Percentiles rank a stretch among this genome's conserved stretches.
These are phyloP conservation scores for Tupaia chinensis DNA, from an alignment of 2,113 vertebrate genomes.

Conservation along the genomic window DNA sequence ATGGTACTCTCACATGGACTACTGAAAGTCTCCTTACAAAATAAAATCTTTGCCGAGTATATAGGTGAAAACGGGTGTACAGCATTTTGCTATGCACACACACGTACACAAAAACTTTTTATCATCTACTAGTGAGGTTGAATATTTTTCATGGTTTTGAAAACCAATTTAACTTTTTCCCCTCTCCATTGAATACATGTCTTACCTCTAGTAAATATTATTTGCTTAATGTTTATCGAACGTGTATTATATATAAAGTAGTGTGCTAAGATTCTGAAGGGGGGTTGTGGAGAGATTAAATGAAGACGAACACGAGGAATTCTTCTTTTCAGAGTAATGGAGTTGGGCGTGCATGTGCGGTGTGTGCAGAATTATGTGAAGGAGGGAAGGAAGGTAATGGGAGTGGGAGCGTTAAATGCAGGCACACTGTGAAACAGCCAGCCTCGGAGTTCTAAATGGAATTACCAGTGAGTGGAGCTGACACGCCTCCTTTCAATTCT, in stretches of 20 bases:
- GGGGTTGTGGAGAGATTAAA: background rate
- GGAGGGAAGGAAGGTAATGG: background rate
- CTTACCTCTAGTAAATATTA: background rate
- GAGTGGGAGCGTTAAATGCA: background rate
- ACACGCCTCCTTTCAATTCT: background rate
- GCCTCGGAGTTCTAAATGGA: background rate
- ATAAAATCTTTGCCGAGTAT: background rate
- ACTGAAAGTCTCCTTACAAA: background rate
- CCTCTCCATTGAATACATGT: background rate
- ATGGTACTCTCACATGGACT: background rate
- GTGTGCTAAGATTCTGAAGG: background rate
- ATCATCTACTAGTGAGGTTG: background rate
- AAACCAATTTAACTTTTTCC: background rate
- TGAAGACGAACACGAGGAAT: background rate
- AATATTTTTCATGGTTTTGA: constrained; percentile 3
- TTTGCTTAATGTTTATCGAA: background rate
- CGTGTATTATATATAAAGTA: background rate
- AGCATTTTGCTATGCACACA: background rate
- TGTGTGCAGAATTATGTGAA: background rate
- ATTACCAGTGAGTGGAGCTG: background rate
- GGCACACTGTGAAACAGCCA: background rate
- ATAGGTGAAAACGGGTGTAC: background rate
- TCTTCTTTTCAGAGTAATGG: background rate
- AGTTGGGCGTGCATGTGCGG: background rate
- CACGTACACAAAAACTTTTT: background rate